Base-by-base conservation (phyloP, 2,113 vertebrate genomes). In the Hiodon alosoides region DNA sequence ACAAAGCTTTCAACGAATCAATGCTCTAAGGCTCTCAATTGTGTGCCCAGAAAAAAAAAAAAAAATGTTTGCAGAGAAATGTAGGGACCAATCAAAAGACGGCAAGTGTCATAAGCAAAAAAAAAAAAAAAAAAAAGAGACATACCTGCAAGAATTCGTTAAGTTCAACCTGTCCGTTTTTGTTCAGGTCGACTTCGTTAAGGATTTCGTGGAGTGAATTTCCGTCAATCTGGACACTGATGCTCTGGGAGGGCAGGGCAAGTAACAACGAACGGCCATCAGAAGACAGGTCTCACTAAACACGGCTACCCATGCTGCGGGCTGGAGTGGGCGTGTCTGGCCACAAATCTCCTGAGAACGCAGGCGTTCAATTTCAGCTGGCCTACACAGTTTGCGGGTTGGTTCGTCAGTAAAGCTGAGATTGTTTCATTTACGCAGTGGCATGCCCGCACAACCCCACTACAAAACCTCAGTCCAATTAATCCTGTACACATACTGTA, bases 121-220 rank as follows among this genome's bases (percentile, higher is more conserved):
- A 17, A 17, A 62, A 50, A 59, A 8, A n/a, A 3, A 17, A 17
- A 62, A 50, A 62, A 6, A 59, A 4, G 6, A 3, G 10, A 3
- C 3, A 52, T 81, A 92, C 64, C 91, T 94, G 90, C 79, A 94
- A 81, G 81, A 94, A 94, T 81, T 94, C 92, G 62, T 91, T 86
- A 73, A 94, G 88, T 83, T 95, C 93, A 64, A 94, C 92, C 80
- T 94, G 92, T 9, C 93, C 93, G 0, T 94, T 95, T 54, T 92
- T 94, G 85, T 94, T 94, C 76, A 94, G 87, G 73, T 94, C 92
- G 74, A 94, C 92, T 83, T 94, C 92, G 31, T 86, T 91, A 3
- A 94, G 87, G 67, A 93, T 95, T 67, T 93, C 90, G 58, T 93
- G 91, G 0, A 93, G 86, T 1, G 89, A 89, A 31, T 91, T 89